Conservation (phyloP, 2,888 invertebrate genomes). For the Pegoplata infirma region DNA sequence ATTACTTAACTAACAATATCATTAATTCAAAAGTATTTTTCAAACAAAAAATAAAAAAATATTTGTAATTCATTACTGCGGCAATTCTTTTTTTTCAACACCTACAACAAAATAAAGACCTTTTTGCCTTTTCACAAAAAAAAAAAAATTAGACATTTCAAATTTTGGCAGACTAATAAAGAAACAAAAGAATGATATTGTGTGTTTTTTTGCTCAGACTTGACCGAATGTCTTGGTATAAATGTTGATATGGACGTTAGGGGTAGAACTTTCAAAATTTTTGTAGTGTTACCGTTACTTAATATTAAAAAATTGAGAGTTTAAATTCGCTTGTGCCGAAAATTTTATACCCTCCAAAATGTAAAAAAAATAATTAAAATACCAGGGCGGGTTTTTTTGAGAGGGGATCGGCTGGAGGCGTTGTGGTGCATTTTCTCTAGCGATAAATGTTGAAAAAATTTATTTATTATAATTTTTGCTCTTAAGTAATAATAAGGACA, state of each 20-base stretch:
- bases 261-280: too few relatives aligned
- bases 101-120: conserved; percentile 1
- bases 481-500: too few relatives aligned
- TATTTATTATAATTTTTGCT: too few relatives aligned
- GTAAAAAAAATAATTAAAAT: too few relatives aligned
- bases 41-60: background rate
- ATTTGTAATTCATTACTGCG: conserved; percentile 15
- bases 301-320: too few relatives aligned
- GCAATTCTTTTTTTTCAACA: background rate
- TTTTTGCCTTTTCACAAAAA: background rate
- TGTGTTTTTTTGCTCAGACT: background rate
- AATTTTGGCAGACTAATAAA: conserved; percentile 28
- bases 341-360: too few relatives aligned
- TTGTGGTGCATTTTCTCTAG: too few relatives aligned
- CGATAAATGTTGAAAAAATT: too few relatives aligned
- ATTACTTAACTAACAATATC: background rate
- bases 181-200: conserved; percentile 32
- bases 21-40: background rate
- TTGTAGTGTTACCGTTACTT: too few relatives aligned
- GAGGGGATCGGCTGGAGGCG: too few relatives aligned
- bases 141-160: background rate
- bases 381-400: too few relatives aligned
- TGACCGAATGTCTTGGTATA: background rate
- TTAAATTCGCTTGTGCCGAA: too few relatives aligned
- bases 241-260: conserved; percentile 22